A percentile compares a stretch with the other conserved stretches of the same genome.
These are phyloP conservation scores for Propsilocerus akamusi DNA, from an alignment of 1,140 invertebrate species.

Conservation along the genomic window DNA sequence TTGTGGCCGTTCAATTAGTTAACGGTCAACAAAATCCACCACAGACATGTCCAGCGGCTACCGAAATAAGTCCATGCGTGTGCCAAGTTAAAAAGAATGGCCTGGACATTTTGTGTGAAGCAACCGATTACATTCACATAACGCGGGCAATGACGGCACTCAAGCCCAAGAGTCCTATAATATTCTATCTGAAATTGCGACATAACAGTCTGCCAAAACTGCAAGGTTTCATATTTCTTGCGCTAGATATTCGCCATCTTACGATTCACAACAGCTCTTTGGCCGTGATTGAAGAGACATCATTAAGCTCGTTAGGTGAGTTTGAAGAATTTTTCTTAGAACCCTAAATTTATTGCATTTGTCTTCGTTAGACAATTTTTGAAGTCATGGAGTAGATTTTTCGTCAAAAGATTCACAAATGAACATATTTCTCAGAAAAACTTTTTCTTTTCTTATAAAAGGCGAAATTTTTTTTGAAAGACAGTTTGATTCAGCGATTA, in stretches of 20 bases:
- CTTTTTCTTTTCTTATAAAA: too few relatives aligned
- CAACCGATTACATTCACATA: conserved; percentile 54
- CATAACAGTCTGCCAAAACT: conserved; percentile 68
- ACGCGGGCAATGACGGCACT: conserved; percentile 51
- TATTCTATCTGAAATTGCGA: conserved; percentile 68
- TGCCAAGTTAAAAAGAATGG: conserved; percentile 72
- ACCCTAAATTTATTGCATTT: background rate
- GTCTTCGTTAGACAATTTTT: background rate
- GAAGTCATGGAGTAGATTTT: too few relatives aligned
- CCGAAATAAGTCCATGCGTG: conserved; percentile 54
- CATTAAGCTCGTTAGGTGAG: conserved; percentile 64
- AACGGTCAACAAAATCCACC: conserved; percentile 8
- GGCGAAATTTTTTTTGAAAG: too few relatives aligned
- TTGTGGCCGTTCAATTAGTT: background rate
- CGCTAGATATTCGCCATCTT: conserved; percentile 66
- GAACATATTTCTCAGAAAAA: too few relatives aligned
- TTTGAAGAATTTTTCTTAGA: background rate
- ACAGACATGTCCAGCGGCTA: conserved; percentile 49
- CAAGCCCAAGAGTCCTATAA: conserved; percentile 52
- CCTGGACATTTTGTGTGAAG: conserved; percentile 69
- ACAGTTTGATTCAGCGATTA: too few relatives aligned
- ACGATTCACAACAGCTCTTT: conserved; percentile 74
- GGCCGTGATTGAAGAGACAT: conserved; percentile 67
- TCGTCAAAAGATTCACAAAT: too few relatives aligned
- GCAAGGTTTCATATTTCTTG: conserved; percentile 68